Conservation (phyloP, 2,888 invertebrate species). For the Xanthorhoe designata region DNA sequence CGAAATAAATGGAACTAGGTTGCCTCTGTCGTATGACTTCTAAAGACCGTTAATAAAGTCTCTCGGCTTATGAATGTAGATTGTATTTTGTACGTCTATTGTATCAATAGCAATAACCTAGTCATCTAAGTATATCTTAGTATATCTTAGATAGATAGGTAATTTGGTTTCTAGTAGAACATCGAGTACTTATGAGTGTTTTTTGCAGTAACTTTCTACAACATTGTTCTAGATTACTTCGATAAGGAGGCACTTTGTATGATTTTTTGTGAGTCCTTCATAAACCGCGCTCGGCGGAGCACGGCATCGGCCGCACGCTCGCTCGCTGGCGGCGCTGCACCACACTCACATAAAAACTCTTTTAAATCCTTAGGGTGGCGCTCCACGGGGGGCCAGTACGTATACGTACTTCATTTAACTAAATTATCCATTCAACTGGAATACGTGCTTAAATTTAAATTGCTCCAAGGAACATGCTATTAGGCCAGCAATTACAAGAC, state of each 20-base stretch:
- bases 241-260: not conserved
- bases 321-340: not conserved
- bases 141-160: too few relatives aligned
- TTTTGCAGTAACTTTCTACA: not conserved
- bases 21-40: too few relatives aligned
- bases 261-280: not conserved
- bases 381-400: constrained; percentile 25
- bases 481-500: constrained; percentile 21
- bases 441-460: constrained; percentile 30
- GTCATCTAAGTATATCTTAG: too few relatives aligned
- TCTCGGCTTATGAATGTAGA: not conserved
- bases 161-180: too few relatives aligned
- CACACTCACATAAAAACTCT: constrained; percentile 25
- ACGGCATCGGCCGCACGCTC: constrained; percentile 5
- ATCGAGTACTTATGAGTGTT: too few relatives aligned
- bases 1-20: too few relatives aligned
- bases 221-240: not conserved
- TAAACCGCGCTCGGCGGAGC: constrained; percentile 4
- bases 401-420: constrained; percentile 20
- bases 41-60: too few relatives aligned
- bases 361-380: constrained; percentile 26
- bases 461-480: constrained; percentile 23
- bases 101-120: too few relatives aligned
- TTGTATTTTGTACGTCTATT: not conserved
- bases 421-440: constrained; percentile 30